A percentile compares a stretch with the other conserved stretches of the same genome.
These are phyloP conservation scores for Trichopoda pennipes DNA, from an alignment of 2,888 invertebrate genomes.

Conservation along the genomic window DNA sequence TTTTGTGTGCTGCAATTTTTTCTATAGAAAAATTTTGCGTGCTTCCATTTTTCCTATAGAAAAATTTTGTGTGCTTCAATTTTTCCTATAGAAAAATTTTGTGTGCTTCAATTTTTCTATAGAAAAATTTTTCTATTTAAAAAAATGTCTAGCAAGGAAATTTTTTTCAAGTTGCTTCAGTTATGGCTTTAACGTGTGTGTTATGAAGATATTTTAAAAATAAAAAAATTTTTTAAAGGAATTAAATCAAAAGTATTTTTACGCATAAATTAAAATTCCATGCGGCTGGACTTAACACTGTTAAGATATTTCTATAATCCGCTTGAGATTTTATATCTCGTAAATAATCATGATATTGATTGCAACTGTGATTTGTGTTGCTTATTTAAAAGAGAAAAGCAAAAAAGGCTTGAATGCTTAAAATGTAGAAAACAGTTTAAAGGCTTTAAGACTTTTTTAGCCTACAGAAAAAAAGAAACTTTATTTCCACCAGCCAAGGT, in stretches of 20 bases:
- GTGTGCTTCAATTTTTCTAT: no score
- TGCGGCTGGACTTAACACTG: slow-evolving; percentile 8
- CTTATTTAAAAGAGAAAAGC: slow-evolving; percentile 21
- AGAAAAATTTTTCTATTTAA: no score
- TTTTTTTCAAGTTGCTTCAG: no score
- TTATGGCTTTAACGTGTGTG: no score
- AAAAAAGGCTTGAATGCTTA: slow-evolving; percentile 15
- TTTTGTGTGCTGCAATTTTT: no score
- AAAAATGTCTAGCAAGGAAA: no score
- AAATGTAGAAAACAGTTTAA: not conserved
- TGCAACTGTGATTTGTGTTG: slow-evolving; percentile 41
- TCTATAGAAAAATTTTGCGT: no score
- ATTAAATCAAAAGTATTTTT: not conserved
- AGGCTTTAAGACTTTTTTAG: slow-evolving; percentile 32
- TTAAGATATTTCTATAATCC: not conserved
- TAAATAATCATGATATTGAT: slow-evolving; percentile 52
- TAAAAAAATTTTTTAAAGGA: no score
- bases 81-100: no score
- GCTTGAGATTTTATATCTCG: slow-evolving; percentile 35
- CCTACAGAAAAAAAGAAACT: slow-evolving; percentile 17
- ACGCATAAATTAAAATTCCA: slow-evolving; percentile 42
- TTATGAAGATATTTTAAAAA: no score
- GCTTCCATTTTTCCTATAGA: no score
- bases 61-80: no score
- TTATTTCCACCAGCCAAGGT: slow-evolving; percentile 49